phyloP scores from a whole-genome alignment of 53 echinoderm and acorn worm genomes.

The Temnopleurus reevesii region DNA sequence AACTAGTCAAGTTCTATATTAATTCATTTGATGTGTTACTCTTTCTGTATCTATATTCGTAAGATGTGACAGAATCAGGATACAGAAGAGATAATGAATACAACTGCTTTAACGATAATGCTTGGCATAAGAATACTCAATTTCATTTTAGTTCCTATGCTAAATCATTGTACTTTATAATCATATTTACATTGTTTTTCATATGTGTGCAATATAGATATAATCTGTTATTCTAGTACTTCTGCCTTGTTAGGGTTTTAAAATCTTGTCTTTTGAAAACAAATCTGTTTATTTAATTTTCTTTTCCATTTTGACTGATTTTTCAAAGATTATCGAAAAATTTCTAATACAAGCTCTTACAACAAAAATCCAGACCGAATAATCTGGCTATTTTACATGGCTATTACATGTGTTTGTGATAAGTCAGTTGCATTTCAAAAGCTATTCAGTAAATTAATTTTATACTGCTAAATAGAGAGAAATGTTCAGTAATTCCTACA shows the following conservation, averaged over 20 bases:
- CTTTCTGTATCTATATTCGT: slow-evolving; percentile 11
- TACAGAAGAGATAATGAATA: slow-evolving; percentile 11
- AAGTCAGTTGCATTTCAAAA: too few relatives aligned
- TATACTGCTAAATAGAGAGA: too few relatives aligned
- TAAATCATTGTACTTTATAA: not conserved
- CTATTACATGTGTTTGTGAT: too few relatives aligned
- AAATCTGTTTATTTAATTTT: too few relatives aligned
- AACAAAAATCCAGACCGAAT: too few relatives aligned
- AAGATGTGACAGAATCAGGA: not conserved
- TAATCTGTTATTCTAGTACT: not conserved
- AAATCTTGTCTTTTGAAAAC: too few relatives aligned
- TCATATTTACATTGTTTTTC: slow-evolving; percentile 15
- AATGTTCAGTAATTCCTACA: too few relatives aligned
- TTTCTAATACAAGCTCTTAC: too few relatives aligned
- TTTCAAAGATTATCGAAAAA: too few relatives aligned
- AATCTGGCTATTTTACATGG: too few relatives aligned
- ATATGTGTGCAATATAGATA: not conserved
- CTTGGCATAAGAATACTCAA: slow-evolving; percentile 21
- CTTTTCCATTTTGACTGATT: too few relatives aligned
- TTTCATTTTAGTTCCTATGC: not conserved
- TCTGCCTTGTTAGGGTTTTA: not conserved
- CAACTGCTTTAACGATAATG: slow-evolving; percentile 28
- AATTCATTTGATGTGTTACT: not conserved
- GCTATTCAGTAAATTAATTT: too few relatives aligned
- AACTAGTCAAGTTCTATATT: not conserved